Base-by-base conservation (phyloP, 37 sponge, comb jelly and placozoan species). In the Hormiphora californensis region DNA sequence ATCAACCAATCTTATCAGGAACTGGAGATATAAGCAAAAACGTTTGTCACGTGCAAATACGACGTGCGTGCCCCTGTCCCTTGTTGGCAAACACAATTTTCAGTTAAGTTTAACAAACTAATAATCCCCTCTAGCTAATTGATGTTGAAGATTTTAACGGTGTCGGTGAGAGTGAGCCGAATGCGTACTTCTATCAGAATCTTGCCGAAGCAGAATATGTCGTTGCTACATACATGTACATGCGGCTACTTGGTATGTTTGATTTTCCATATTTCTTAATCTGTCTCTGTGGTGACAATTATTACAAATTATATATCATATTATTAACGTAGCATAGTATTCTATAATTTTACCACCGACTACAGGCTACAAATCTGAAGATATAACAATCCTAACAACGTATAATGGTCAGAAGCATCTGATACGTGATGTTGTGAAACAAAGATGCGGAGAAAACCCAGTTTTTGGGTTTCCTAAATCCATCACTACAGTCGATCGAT, bases 351-450 rank as follows among this genome's bases (percentile, higher is more conserved):
- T 49, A 17, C 15, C 53, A 49, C 15, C 9, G 53, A 15, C 15
- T 49, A 49, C 67, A 65, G 99, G 99, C 57, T 95, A 98, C 67
- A 92, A 96, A 27, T 92, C 93, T 0, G 93, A 94, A 39, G 91
- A 93, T 89, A 95, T 98, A 8, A 89, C 99, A 40, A 98, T 98
- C n/a, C 92, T 98, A 62, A 98, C 95, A 54, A 98, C 99, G 38
- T 98, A 98, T 89, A 98, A 98, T 90, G 99, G 99, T 12, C 99
- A 98, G 92, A 98, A 98, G 78, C 99, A 98, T 86, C 89, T 98
- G 32, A 94, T 98, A 39, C 49, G 99, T 55, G 99, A 98, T 85
- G 94, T 98, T 0, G 91, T 98, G 32, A 59, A 90, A 57, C 89
- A 91, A 91, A 54, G 99, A 11, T 98, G 99, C 92, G 95, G 92